Evolutionary conservation across 1,140 invertebrate species (phyloP).

Genomic region (Heterodera carotae): DNA sequence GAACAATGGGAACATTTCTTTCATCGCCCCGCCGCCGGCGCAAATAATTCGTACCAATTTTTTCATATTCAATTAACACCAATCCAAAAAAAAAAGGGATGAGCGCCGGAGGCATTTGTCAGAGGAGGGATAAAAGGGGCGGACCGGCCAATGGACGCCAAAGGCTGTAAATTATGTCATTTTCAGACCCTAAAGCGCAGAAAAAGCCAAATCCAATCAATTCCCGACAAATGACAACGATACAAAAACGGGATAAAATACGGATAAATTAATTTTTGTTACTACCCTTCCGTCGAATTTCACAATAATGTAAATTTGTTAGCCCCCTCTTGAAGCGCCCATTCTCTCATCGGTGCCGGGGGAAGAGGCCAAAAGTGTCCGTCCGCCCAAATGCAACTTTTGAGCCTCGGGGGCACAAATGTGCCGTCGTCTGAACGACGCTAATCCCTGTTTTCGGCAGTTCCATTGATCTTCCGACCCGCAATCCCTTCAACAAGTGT

Average conservation of each 20-base stretch:
- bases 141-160: not conserved
- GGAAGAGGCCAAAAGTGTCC: too few species aligned
- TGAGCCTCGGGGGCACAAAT: not conserved
- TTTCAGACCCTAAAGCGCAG: not conserved
- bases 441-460: not conserved
- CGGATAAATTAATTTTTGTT: not conserved
- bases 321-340: too few species aligned
- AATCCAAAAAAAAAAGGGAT: not conserved
- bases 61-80: constrained; percentile 1
- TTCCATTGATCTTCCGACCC: not conserved
- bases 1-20: not conserved
- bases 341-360: too few species aligned
- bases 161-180: not conserved
- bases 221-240: not conserved
- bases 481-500: not conserved
- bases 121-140: not conserved
- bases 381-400: too few species aligned
- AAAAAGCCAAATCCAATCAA: not conserved
- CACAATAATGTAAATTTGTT: too few species aligned
- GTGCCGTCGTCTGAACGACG: not conserved
- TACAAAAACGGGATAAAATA: not conserved
- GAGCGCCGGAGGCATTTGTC: too few species aligned
- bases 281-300: not conserved
- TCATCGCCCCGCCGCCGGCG: too few species aligned
- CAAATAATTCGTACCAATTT: not conserved